These are phyloP conservation scores for Montipora capricornis DNA, from an alignment of 64 coral and sea anemone species.

Conservation along the genomic window DNA sequence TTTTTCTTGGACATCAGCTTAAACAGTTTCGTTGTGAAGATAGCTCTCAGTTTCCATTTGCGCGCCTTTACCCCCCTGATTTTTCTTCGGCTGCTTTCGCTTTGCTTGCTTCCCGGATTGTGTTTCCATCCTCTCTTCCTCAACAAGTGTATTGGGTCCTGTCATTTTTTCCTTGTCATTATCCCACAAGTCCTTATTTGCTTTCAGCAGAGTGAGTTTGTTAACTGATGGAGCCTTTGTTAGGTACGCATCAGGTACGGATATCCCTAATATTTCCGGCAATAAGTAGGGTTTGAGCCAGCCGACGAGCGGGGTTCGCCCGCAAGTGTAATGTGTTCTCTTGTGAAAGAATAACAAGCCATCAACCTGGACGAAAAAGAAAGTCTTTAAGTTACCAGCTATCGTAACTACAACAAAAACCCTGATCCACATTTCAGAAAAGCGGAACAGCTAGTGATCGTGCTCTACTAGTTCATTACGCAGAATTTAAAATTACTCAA, in stretches of 20 bases:
- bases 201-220: constrained; percentile 73
- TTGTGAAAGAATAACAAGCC: constrained; percentile 98
- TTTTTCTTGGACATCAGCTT: background rate
- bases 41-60: constrained; percentile 10
- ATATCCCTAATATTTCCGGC: constrained; percentile 81
- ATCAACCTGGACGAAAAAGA: constrained; percentile 74
- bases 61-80: background rate
- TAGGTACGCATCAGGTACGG: constrained; percentile 60
- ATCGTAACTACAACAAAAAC: background rate
- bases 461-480: no score
- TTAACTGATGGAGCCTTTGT: constrained; percentile 71
- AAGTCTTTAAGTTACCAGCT: background rate
- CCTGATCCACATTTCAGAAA: no score
- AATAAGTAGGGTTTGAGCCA: constrained; percentile 95
- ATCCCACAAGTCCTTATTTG: constrained; percentile 68
- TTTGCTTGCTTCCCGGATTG: constrained; percentile 3
- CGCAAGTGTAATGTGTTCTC: constrained; percentile 84
- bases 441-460: no score
- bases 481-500: no score
- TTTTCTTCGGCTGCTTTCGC: background rate
- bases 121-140: constrained; percentile 31
- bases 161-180: constrained; percentile 53
- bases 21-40: background rate
- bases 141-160: background rate
- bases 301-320: constrained; percentile 89